Evolutionary conservation across 2,888 invertebrate genomes (phyloP), one percentile per base, ranked within the genome.

Genomic region (Athetis lepigone): DNA sequence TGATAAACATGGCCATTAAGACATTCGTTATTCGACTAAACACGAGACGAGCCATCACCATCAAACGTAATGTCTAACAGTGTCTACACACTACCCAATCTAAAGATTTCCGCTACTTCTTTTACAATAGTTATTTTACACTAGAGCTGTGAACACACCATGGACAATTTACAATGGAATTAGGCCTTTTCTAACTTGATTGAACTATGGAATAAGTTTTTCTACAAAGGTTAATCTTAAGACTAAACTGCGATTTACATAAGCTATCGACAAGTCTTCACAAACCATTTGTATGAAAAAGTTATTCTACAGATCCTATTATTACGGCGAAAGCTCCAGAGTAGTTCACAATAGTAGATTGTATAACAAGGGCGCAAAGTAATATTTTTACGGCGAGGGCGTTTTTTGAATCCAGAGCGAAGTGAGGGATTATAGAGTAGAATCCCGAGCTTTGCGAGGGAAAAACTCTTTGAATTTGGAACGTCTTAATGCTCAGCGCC

Each of bases 91-190:
- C 85, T 88, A 85, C 80, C 67, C 77, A 81, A 77, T 81, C 85
- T 87, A 86, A 74, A 82, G 78, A 80, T 75, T 79, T 78, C 68
- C 19, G 57, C 89, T 88, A 87, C 81, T 71, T 74, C 77, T 72
- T 77, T 78, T 82, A 82, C 76, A 81, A 78, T 80, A 82, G 77
- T 78, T 79, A 64, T 73, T 70, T 83, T 88, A 87, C 74, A 78
- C 85, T 90, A 91, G 69, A 85, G 86, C 81, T 90, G 89, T 84
- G 89, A 85, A 88, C 91, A 90, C 86, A 83, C 80, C 7, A 42
- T 61, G 60, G 55, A 51, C 56, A 68, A 79, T 78, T 65, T 70
- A 78, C 68, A 76, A 19, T 77, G 51, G 59, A 74, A 52, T 82
- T 82, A 83, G 81, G 85, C 83, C 85, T 64, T 59, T 60, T 37